A percentile compares a stretch with the other conserved stretches of the same genome.
phyloP scores from a whole-genome alignment of 2,888 invertebrate genomes.

The Scaptomyza polygonia region DNA sequence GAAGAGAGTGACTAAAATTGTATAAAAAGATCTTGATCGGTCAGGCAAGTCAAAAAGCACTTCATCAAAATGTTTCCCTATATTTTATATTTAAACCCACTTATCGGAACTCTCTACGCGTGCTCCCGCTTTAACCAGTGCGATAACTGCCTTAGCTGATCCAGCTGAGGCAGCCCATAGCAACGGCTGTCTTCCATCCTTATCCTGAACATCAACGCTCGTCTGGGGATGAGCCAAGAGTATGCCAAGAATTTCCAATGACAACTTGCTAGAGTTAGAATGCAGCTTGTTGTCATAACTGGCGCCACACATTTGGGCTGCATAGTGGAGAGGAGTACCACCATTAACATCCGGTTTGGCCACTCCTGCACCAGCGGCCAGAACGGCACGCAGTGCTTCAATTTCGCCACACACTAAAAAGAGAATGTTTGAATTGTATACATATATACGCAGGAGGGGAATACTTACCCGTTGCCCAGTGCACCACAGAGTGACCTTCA shows the following conservation, averaged over 20 bases:
- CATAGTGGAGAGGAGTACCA: conserved; percentile 98
- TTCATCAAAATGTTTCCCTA: background rate
- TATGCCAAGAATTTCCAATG: conserved; percentile 89
- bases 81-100: conserved; percentile 83
- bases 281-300: conserved; percentile 87
- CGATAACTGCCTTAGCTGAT: conserved; percentile 94
- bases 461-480: conserved; percentile 97
- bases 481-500: conserved; percentile 97
- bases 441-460: background rate
- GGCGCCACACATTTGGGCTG: conserved; percentile 97
- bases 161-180: conserved; percentile 99
- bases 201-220: conserved; percentile 93
- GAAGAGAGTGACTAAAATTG: no score
- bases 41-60: background rate
- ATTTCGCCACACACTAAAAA: conserved; percentile 95
- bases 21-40: no score
- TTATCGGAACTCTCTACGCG: conserved; percentile 93
- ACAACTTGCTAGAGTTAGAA: conserved; percentile 80
- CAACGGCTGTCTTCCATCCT: conserved; percentile 96
- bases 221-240: conserved; percentile 91
- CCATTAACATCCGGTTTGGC: conserved; percentile 96
- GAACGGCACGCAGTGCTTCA: conserved; percentile 92
- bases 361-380: conserved; percentile 94
- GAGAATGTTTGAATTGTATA: background rate
- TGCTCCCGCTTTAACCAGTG: conserved; percentile 94